Base-by-base conservation (phyloP, 1,140 invertebrate species). In the Diachasma alloeum region DNA sequence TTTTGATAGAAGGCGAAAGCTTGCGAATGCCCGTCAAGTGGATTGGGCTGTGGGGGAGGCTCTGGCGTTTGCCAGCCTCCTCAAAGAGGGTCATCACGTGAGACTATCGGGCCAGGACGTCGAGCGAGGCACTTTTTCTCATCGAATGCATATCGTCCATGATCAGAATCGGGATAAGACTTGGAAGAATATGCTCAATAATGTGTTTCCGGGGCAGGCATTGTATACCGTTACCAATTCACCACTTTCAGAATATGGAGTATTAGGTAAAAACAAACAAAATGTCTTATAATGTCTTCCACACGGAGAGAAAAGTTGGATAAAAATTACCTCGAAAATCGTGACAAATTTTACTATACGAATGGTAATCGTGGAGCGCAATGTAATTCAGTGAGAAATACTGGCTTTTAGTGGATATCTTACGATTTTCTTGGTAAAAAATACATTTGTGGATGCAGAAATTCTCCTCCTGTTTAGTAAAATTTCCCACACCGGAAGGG, bases 31-130 rank as follows among this genome's bases (percentile, higher is more conserved):
- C 3, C 90, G 93, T 0, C 87, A 89, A 22, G 91, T 93, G 1
- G 96, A 98, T 87, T 98, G 96, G 96, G 94, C 95, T 0, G 91
- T 97, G 81, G 96, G 92, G 11, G 97, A 98, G 85, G 93, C 94
- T 3, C 87, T 97, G 39, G 96, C 96, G 1, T 96, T 95, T 84
- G 94, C 94, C n/a, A 94, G 94, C 83, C 81, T 94, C 84, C 80
- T 94, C 80, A 91, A 94, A 81, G 94, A 92, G 71, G 89, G 90
- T 1, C 87, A 91, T 63, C 91, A 91, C 75, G 91, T 93, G 8
- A 84, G 92, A 67, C 88, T 97, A 0, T 95, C 94, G 79, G 96
- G 97, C 0, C 94, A 98, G 85, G 96, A 98, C 85, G 95, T 96
- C 0, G 96, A 97, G 84, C 90, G 96, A 80, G 96, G 96, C 39